Conservation (phyloP, 2,797 vertebrate genomes). For the Galagoides demidoff region DNA sequence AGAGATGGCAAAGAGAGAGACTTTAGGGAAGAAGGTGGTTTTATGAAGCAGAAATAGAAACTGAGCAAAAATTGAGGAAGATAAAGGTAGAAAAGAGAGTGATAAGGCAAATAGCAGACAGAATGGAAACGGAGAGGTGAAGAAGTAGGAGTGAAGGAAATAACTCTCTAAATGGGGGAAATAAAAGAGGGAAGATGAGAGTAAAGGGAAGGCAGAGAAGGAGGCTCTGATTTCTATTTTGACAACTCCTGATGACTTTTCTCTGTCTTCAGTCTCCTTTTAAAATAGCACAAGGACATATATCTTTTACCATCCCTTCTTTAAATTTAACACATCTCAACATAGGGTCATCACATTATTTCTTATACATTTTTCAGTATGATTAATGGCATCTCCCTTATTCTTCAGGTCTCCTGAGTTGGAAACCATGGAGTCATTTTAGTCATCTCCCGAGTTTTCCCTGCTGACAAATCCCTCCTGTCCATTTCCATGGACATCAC, state of each 20-base stretch:
- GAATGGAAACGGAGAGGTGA: background rate
- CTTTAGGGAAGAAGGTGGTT: background rate
- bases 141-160: background rate
- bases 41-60: background rate
- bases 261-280: too few species aligned
- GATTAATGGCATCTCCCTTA: background rate
- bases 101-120: background rate
- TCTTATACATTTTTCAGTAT: background rate
- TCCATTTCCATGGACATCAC: background rate
- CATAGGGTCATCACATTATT: background rate
- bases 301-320: background rate
- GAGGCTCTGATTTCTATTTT: background rate
- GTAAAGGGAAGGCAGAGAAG: background rate
- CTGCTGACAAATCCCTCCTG: background rate
- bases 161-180: background rate
- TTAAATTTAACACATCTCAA: background rate
- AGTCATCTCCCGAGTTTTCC: background rate
- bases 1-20: background rate
- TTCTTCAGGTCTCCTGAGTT: background rate
- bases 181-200: background rate
- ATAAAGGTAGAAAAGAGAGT: background rate
- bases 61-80: background rate
- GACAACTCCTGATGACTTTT: fast-evolving
- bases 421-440: background rate
- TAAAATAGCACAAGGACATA: background rate